phyloP scores from a whole-genome alignment of 2,888 invertebrate genomes.

The Lordiphosa andalusiaca region DNA sequence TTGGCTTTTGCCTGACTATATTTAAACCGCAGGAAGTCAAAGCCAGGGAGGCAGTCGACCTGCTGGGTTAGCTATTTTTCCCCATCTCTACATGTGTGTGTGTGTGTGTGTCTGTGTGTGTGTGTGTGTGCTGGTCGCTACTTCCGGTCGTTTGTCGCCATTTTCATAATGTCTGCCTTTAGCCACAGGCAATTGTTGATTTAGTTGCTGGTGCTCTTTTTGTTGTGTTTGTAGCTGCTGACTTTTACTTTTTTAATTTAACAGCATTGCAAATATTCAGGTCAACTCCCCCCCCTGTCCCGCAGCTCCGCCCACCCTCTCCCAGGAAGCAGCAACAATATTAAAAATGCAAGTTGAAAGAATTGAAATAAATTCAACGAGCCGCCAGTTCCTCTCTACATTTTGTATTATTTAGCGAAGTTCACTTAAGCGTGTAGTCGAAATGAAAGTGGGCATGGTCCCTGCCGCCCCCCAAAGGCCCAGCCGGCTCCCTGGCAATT shows the following conservation, averaged over 20 bases:
- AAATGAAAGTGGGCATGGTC: conserved; percentile 51
- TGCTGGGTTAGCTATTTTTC: conserved; percentile 37
- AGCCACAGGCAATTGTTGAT: conserved; percentile 58
- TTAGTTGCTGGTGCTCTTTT: conserved; percentile 26
- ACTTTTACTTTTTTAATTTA: conserved; percentile 52
- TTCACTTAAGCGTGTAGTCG: conserved; percentile 61
- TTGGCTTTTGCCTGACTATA: conserved; percentile 51
- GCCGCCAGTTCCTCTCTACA: conserved; percentile 8
- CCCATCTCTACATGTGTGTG: conserved; percentile 18
- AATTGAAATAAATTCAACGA: conserved; percentile 10
- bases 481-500: conserved; percentile 51
- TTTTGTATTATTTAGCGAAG: conserved; percentile 56
- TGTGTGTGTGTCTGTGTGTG: conserved; percentile 9
- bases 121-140: conserved; percentile 32
- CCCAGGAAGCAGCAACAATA: conserved; percentile 33
- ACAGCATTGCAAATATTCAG: conserved; percentile 63
- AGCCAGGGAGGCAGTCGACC: conserved; percentile 48
- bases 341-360: conserved; percentile 55
- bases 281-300: conserved; percentile 34
- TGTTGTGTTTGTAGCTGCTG: conserved; percentile 2
- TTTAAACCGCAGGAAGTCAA: conserved; percentile 70
- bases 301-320: background rate
- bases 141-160: conserved; percentile 72
- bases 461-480: conserved; percentile 26
- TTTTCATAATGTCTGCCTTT: conserved; percentile 62